Percentiles rank a stretch among this genome's conserved stretches.
phyloP scores from a whole-genome alignment of 2,797 vertebrate species.

The Paratrypauchen microcephalus region DNA sequence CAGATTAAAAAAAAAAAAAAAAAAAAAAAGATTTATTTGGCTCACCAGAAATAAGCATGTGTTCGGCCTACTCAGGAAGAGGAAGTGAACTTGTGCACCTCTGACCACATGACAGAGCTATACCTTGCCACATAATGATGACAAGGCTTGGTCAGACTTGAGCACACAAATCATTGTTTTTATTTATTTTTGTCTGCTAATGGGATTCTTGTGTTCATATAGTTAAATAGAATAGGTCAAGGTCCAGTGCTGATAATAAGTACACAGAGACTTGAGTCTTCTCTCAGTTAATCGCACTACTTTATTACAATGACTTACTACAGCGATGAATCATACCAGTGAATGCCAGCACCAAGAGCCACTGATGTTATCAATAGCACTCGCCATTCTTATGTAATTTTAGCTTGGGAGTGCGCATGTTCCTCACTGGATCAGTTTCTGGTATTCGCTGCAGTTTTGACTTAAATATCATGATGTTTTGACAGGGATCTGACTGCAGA shows the following conservation, averaged over 20 bases:
- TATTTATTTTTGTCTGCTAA: conserved; percentile 19
- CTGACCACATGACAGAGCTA: too few species aligned
- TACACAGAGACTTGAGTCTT: conserved; percentile 1
- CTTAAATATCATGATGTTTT: too few species aligned
- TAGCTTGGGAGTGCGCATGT: background rate
- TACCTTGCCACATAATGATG: background rate
- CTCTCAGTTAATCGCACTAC: conserved; percentile 1
- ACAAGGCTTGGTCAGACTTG: conserved; percentile 13
- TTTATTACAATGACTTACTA: conserved; percentile 1
- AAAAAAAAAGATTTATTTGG: too few species aligned
- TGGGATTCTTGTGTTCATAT: conserved; percentile 11
- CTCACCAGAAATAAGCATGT: too few species aligned
- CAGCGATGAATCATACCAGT: background rate
- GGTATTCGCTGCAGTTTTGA: too few species aligned
- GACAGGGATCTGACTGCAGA: too few species aligned
- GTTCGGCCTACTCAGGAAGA: too few species aligned
- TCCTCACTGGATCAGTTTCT: too few species aligned
- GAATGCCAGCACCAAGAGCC: background rate
- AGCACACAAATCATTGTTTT: conserved; percentile 38
- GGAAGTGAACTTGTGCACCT: too few species aligned
- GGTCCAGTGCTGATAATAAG: conserved; percentile 7
- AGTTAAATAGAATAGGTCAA: conserved; percentile 20
- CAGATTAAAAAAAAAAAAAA: too few species aligned
- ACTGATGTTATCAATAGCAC: background rate
- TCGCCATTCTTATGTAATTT: background rate